Evolutionary conservation across 2,888 invertebrate species (phyloP), one percentile per base, ranked within the genome.

Genomic region (Digitonthophagus gazella): DNA sequence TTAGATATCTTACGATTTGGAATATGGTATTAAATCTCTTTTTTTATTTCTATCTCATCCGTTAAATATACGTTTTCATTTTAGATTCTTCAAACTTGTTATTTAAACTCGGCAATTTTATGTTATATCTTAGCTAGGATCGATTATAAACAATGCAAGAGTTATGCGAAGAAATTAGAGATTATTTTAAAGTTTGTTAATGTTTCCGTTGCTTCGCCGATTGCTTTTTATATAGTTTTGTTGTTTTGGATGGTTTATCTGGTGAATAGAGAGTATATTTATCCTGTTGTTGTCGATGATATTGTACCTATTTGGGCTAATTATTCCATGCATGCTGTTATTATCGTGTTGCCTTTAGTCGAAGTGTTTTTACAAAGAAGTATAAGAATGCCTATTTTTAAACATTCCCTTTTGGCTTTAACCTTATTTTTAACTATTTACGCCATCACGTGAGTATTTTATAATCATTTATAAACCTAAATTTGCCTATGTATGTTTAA

Each of bases 281-380:
- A n/a, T 8, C 61, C 61, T 18, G 2, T 14, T 8, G 18, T 19
- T 2, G 3, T 61, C 5, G 61, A 61, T 16, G 61, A 4, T 18
- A 61, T 61, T 11, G 19, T 61, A 16, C 61, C 61, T n/a, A 3
- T 8, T 18, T 61, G 61, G 61, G 20, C n/a, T 4, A 61, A 61
- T 20, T 20, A 61, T 14, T 61, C 61, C 1, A 19, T 61, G 61
- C 61, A 61, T 20, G 20, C 61, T 18, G 15, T 18, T 6, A 18
- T 61, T n/a, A 16, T 61, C 8, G n/a, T 61, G 2, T 19, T 61
- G 8, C 61, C 61, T 16, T 19, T 61, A 19, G 18, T 18, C n/a
- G 61, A 61, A 61, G n/a, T 61, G 8, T 61, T 61, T 20, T 61
- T 61, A 11, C 61, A 61, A 61, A 18, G 61, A 61, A 61, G 20